phyloP scores from a whole-genome alignment of 2,113 vertebrate genomes.

The Excalfactoria chinensis region DNA sequence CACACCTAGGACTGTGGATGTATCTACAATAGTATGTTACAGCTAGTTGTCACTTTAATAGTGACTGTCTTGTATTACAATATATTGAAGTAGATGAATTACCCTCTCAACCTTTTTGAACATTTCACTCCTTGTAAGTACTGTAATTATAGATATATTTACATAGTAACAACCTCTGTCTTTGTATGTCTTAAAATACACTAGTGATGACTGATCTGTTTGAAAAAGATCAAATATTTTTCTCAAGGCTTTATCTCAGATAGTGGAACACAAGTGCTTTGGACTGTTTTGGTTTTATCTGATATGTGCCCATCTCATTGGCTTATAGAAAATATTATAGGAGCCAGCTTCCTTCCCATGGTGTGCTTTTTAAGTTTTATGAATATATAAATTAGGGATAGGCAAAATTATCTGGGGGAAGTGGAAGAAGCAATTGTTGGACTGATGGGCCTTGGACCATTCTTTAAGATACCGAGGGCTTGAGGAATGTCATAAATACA shows the following conservation, averaged over 20 bases:
- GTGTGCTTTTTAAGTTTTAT: background rate
- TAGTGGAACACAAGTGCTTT: background rate
- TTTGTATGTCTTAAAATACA: slow-evolving; percentile 4
- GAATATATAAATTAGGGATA: background rate
- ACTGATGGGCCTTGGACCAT: background rate
- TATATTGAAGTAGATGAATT: background rate
- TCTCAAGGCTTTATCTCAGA: background rate
- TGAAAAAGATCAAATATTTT: background rate
- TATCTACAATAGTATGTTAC: background rate
- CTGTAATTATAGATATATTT: background rate
- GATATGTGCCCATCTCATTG: background rate
- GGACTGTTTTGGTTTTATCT: slow-evolving; percentile 19
- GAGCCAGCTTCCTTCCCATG: background rate
- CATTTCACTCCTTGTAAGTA: background rate
- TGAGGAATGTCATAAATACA: background rate
- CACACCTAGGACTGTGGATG: background rate
- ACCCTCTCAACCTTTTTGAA: background rate
- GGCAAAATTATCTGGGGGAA: background rate
- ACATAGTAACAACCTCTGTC: background rate
- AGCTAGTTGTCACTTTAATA: slow-evolving; percentile 21
- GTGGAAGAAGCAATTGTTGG: background rate
- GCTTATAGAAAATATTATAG: background rate
- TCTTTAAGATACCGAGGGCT: background rate
- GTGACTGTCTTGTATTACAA: background rate
- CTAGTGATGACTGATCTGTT: background rate